Conservation (phyloP, 2,888 invertebrate genomes). For the Coleophora flavipennella region DNA sequence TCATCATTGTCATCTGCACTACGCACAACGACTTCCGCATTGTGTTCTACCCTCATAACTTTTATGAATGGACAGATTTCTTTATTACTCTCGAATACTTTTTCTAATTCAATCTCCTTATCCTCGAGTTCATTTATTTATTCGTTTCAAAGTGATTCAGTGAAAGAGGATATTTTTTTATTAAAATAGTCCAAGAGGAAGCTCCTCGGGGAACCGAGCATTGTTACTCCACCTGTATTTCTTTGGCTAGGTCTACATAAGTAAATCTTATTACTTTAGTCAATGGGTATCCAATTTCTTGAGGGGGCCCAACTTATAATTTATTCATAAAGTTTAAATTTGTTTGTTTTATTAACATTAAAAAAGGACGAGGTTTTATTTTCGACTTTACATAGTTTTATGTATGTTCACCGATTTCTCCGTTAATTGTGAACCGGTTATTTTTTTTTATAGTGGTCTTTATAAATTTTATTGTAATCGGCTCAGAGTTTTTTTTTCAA, state of each 20-base stretch:
- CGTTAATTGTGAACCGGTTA: too few relatives aligned
- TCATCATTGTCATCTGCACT: constrained; percentile 49
- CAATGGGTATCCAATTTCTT: constrained; percentile 58
- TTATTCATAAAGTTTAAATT: constrained; percentile 41
- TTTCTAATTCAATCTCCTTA: constrained; percentile 64
- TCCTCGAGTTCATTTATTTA: constrained; percentile 59
- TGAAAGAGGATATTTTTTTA: constrained; percentile 56
- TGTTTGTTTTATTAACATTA: constrained; percentile 12
- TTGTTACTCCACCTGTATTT: constrained; percentile 65
- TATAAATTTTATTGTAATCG: too few relatives aligned
- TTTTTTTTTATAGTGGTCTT: too few relatives aligned
- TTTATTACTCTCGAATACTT: constrained; percentile 60
- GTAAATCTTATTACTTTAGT: constrained; percentile 61
- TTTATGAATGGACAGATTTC: constrained; percentile 59
- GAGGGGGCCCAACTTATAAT: constrained; percentile 44
- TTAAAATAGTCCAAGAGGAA: constrained; percentile 63
- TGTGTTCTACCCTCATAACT: constrained; percentile 53
- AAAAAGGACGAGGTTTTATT: too few relatives aligned
- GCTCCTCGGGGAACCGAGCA: constrained; percentile 40
- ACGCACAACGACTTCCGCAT: constrained; percentile 44
- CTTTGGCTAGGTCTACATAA: constrained; percentile 44
- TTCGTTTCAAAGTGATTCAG: constrained; percentile 62
- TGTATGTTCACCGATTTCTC: too few relatives aligned
- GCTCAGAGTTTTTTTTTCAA: too few relatives aligned
- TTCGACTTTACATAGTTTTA: background rate